Conservation (phyloP, 2,113 vertebrate species). For the Sinocyclocheilus rhinocerous region DNA sequence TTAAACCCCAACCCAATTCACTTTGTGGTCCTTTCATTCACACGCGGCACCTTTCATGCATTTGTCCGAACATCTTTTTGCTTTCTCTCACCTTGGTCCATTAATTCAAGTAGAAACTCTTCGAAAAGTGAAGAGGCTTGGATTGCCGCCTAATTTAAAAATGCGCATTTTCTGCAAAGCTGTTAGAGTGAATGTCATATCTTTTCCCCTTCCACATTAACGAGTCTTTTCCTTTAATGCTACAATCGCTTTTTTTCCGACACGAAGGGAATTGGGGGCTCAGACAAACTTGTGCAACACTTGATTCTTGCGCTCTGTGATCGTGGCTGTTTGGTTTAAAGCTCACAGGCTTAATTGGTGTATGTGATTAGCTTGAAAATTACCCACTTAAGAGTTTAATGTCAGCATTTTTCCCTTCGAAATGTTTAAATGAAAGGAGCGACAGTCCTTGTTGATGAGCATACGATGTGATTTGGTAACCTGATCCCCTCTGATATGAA, state of each 20-base stretch:
- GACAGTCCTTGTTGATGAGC: neutral
- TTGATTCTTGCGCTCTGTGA: constrained; percentile 23
- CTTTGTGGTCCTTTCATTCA: neutral
- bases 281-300: constrained; percentile 19
- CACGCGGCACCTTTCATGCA: neutral
- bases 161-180: neutral
- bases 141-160: neutral
- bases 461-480: neutral
- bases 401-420: constrained; percentile 1
- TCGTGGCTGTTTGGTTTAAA: constrained; percentile 29
- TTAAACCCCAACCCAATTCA: neutral
- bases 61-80: neutral
- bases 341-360: constrained; percentile 20
- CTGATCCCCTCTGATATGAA: neutral
- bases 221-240: neutral
- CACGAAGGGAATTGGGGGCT: neutral
- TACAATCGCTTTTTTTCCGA: constrained; percentile 1
- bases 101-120: constrained; percentile 9
- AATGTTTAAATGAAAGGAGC: constrained; percentile 8
- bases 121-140: neutral
- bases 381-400: constrained; percentile 27
- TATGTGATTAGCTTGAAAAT: constrained; percentile 24
- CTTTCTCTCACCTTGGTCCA: neutral
- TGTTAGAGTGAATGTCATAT: neutral
- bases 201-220: neutral